These are phyloP conservation scores for Andrena trimmerana DNA, from an alignment of 2,888 invertebrate genomes.

Conservation along the genomic window DNA sequence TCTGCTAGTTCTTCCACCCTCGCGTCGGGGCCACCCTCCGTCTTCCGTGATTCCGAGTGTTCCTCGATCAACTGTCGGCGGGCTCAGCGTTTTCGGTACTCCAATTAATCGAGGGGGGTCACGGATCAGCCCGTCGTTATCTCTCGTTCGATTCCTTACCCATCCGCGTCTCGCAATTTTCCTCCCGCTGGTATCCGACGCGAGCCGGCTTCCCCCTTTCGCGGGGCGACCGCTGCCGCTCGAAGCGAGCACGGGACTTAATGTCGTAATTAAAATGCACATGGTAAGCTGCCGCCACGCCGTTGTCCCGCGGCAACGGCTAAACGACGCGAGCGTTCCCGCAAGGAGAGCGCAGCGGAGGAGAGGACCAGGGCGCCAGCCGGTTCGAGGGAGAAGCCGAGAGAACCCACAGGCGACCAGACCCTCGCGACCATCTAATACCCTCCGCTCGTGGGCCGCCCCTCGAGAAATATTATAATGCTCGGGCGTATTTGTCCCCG, in stretches of 20 bases:
- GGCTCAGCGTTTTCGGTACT: conserved; percentile 18
- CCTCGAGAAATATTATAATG: conserved; percentile 70
- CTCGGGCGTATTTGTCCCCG: conserved; percentile 64
- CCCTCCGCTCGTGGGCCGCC: conserved; percentile 42
- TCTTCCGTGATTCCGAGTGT: background rate
- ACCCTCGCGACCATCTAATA: conserved; percentile 47
- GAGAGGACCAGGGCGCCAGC: conserved; percentile 17
- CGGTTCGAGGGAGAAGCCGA: conserved; percentile 61
- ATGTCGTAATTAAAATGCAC: conserved; percentile 82
- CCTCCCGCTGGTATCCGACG: conserved; percentile 6
- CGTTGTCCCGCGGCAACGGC: conserved; percentile 74
- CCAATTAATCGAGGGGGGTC: conserved; percentile 28
- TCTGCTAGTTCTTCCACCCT: background rate
- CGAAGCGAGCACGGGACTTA: conserved; percentile 75
- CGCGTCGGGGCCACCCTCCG: background rate
- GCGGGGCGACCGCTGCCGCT: conserved; percentile 46
- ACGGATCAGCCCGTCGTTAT: conserved; percentile 7
- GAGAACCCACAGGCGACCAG: conserved; percentile 47
- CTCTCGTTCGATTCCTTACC: background rate
- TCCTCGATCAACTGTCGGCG: conserved; percentile 1
- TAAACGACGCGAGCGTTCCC: conserved; percentile 69
- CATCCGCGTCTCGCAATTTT: conserved; percentile 43
- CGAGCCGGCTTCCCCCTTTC: conserved; percentile 36
- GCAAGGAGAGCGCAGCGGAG: conserved; percentile 33
- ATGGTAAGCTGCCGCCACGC: conserved; percentile 75